A percentile compares a stretch with the other conserved stretches of the same genome.
phyloP scores from a whole-genome alignment of 2,113 vertebrate species.

The Ginglymostoma cirratum region DNA sequence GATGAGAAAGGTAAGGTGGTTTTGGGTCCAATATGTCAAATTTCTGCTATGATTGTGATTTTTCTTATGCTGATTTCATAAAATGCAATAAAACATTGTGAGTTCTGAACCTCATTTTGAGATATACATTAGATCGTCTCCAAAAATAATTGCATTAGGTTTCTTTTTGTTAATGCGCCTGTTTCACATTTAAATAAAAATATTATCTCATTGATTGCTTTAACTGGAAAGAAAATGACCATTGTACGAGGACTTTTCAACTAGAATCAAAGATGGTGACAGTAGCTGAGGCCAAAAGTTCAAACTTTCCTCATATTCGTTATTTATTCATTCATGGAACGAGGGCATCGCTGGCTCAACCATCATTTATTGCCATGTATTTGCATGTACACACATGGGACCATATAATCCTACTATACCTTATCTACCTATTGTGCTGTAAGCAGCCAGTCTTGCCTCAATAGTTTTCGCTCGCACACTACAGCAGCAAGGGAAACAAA shows the following conservation, averaged over 20 bases:
- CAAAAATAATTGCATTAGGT: background rate
- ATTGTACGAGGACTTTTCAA: background rate
- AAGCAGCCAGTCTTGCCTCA: background rate
- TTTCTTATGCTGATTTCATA: conserved; percentile 50
- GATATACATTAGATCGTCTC: background rate
- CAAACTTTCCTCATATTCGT: background rate
- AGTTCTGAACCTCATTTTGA: background rate
- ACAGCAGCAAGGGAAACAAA: background rate
- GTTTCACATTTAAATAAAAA: background rate
- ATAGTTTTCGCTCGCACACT: background rate
- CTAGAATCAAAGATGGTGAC: background rate
- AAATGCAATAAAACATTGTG: background rate
- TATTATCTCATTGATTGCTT: background rate
- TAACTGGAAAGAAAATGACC: background rate
- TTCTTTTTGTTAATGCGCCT: background rate
- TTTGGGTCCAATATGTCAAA: background rate
- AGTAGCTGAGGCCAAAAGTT: background rate
- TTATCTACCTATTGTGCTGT: background rate
- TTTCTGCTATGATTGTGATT: conserved; percentile 48
- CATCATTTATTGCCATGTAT: background rate
- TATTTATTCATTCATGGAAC: too few species aligned
- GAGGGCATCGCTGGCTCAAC: too few species aligned
- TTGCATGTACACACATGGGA: background rate
- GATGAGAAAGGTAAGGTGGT: background rate
- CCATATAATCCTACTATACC: background rate